Base-by-base conservation (phyloP, 2,888 invertebrate genomes). In the Endotricha flammealis region DNA sequence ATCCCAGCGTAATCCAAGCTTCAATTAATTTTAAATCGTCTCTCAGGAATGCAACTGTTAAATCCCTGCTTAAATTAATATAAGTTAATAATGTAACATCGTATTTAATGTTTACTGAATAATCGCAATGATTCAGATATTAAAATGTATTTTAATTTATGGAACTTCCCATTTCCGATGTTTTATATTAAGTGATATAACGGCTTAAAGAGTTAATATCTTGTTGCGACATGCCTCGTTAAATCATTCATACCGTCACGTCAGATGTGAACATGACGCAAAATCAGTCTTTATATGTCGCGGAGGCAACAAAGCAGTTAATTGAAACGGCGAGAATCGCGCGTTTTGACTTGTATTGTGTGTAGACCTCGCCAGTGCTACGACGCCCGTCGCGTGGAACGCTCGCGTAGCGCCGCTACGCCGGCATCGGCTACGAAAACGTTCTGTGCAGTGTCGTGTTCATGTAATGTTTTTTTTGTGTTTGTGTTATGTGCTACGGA, bases 241-340 rank as follows among this genome's bases (percentile, higher is more conserved):
- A 12, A 17, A 22, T 4, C 20, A 4, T 20, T 20, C 20, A 20
- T 20, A 20, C 20, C 20, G 7, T 2, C 12, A 11, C 30, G 12
- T 20, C 9, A 30, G 20, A 20, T 20, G 12, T 20, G 11, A 20
- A 11, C 11, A 12, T 31, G 22, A 31, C 35, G 12, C 27, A 7
- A 29, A 35, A 35, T 35, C 29, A 12, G 32, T 33, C 32, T 35
- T 13, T 29, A 56, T 72, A 57, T 71, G 63, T 66, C 63, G 65
- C 55, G 57, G 62, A 69, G 52, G 74, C 77, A 77, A 75, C 80
- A 82, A 77, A 76, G 71, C 77, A 77, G 75, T 77, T 82, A 78
- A 83, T 82, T 81, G 80, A 76, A 78, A 79, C 64, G 64, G 62
- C 60, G 67, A 56, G 60, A 58, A 57, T 55, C 53, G 58, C 51